phyloP scores from a whole-genome alignment of 2,113 vertebrate genomes.

The Etheostoma cragini region DNA sequence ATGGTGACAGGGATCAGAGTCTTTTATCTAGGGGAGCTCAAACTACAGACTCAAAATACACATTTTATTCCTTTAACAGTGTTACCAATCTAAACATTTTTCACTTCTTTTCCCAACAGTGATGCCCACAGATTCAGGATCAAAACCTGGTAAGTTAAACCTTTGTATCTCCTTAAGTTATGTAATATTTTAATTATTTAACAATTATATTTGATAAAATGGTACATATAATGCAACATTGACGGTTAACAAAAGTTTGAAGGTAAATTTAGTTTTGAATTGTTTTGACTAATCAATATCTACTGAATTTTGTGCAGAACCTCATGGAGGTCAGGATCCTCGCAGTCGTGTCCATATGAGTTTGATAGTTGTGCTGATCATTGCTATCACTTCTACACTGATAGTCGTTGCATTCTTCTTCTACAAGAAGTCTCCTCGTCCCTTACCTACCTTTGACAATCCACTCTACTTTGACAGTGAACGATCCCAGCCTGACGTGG shows the following conservation, averaged over 20 bases:
- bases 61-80: not conserved
- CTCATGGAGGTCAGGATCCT: not conserved
- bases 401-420: conserved; percentile 51
- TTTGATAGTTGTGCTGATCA: conserved; percentile 66
- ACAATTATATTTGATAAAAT: not conserved
- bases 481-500: conserved; percentile 69
- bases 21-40: not conserved
- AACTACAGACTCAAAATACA: not conserved
- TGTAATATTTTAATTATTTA: not conserved
- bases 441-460: conserved; percentile 75
- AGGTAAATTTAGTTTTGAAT: not conserved
- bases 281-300: conserved; percentile 3
- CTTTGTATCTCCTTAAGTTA: not conserved
- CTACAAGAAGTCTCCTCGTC: conserved; percentile 69
- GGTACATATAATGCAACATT: not conserved
- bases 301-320: conserved; percentile 42
- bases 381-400: conserved; percentile 43
- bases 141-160: conserved; percentile 55
- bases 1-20: not conserved
- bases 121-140: fast-evolving
- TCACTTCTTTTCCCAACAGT: conserved; percentile 42
- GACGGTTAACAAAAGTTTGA: not conserved
- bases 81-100: not conserved
- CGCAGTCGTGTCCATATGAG: conserved; percentile 67
- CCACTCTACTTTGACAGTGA: conserved; percentile 75